Percentiles rank a stretch among this genome's conserved stretches.
phyloP scores from a whole-genome alignment of 1,140 invertebrate genomes.

The Dendrolimus punctatus region DNA sequence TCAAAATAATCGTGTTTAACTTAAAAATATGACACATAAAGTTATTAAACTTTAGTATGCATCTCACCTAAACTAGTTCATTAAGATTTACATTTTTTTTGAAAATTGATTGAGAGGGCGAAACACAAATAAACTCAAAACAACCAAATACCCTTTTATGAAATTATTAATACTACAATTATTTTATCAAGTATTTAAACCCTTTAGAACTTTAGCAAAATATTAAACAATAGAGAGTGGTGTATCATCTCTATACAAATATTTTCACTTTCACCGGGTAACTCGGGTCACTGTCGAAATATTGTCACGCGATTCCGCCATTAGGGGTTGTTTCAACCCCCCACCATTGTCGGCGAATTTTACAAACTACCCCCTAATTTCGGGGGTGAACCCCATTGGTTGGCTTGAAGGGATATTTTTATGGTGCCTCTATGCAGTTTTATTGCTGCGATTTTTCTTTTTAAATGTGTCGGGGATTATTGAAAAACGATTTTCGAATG shows the following conservation, averaged over 20 bases:
- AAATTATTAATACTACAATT: too few relatives aligned
- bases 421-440: conserved; percentile 37
- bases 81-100: too few relatives aligned
- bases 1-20: too few relatives aligned
- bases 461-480: too few relatives aligned
- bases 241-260: conserved; percentile 45
- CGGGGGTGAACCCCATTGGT: conserved; percentile 45
- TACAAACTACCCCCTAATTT: conserved; percentile 55
- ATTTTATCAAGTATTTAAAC: too few relatives aligned
- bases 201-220: too few relatives aligned
- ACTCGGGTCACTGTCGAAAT: conserved; percentile 67
- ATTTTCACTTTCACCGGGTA: conserved; percentile 65
- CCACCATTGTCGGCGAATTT: conserved; percentile 54
- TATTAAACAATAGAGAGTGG: conserved; percentile 7
- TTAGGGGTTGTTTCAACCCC: conserved; percentile 56
- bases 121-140: too few relatives aligned
- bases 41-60: too few relatives aligned
- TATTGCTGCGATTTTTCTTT: conserved; percentile 17
- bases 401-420: conserved; percentile 40
- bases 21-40: too few relatives aligned
- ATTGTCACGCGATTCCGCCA: conserved; percentile 65
- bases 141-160: too few relatives aligned
- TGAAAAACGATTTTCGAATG: not conserved
- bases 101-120: too few relatives aligned
- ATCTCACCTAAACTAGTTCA: too few relatives aligned